phyloP scores from a whole-genome alignment of 1,140 invertebrate species.

The Lepidurus couesii region DNA sequence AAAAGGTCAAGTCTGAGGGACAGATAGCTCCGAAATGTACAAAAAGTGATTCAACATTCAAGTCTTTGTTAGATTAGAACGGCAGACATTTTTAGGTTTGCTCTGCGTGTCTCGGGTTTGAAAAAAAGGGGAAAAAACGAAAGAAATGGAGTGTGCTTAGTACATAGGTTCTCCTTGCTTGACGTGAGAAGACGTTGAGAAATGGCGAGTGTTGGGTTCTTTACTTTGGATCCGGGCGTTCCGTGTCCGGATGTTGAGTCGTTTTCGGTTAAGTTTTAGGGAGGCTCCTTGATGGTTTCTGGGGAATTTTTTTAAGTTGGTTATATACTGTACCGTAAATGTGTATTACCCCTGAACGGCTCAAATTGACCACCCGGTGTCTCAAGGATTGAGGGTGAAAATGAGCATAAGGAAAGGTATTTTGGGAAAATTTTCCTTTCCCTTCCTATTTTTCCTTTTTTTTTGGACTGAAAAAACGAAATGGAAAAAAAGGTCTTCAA shows the following conservation, averaged over 20 bases:
- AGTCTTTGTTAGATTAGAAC: too few relatives aligned
- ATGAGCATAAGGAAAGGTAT: background rate
- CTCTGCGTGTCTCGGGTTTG: too few relatives aligned
- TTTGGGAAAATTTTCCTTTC: background rate
- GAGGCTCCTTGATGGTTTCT: background rate
- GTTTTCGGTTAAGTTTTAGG: background rate
- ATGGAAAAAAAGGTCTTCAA: background rate
- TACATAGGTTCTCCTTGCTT: background rate
- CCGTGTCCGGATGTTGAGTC: constrained; percentile 3
- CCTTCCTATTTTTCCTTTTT: background rate
- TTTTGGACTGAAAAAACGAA: background rate
- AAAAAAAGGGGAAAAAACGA: too few relatives aligned
- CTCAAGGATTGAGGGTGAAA: constrained; percentile 3
- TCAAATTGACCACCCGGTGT: constrained; percentile 1
- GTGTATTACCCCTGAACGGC: background rate
- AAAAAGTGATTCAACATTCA: too few relatives aligned
- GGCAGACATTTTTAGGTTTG: too few relatives aligned
- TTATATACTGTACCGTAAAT: too few relatives aligned
- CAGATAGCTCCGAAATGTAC: too few relatives aligned
- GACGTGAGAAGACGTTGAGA: background rate
- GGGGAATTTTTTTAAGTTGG: too few relatives aligned
- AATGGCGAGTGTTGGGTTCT: background rate
- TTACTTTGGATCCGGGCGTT: background rate
- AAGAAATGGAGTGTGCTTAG: too few relatives aligned
- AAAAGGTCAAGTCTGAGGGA: too few relatives aligned